phyloP scores from a whole-genome alignment of 2,113 vertebrate genomes.

The Trichomycterus rosablanca region DNA sequence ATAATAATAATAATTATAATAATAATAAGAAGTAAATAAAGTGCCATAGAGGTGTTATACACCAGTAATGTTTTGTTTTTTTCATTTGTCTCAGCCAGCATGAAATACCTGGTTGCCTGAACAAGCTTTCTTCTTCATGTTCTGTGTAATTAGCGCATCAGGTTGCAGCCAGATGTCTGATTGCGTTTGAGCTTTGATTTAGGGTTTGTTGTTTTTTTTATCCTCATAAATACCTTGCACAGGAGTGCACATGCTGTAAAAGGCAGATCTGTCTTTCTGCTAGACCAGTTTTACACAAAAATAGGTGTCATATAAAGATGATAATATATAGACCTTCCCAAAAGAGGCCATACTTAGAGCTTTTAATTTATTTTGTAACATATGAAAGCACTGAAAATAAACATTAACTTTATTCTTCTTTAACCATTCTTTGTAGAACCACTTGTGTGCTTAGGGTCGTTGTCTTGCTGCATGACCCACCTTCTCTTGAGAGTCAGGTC shows the following conservation, averaged over 20 bases:
- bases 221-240: constrained; percentile 61
- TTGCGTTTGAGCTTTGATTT: constrained; percentile 61
- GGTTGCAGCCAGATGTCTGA: neutral
- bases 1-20: too few species aligned
- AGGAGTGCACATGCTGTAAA: constrained; percentile 61
- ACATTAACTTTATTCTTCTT: too few species aligned
- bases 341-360: constrained; percentile 48
- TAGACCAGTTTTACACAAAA: constrained; percentile 59
- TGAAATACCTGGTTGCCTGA: neutral
- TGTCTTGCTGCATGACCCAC: too few species aligned
- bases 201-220: constrained; percentile 66
- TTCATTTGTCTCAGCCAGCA: neutral
- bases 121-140: neutral
- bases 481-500: too few species aligned
- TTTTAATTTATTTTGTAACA: constrained; percentile 60
- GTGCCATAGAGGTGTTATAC: too few species aligned
- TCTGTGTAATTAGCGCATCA: constrained; percentile 6
- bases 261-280: constrained; percentile 50
- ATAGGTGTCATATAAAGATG: constrained; percentile 65
- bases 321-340: constrained; percentile 62
- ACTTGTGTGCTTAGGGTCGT: too few species aligned
- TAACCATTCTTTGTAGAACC: too few species aligned
- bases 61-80: too few species aligned
- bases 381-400: too few species aligned
- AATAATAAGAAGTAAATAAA: too few species aligned